phyloP scores from a whole-genome alignment of 2,113 vertebrate species.

The Rousettus leschenaultii region DNA sequence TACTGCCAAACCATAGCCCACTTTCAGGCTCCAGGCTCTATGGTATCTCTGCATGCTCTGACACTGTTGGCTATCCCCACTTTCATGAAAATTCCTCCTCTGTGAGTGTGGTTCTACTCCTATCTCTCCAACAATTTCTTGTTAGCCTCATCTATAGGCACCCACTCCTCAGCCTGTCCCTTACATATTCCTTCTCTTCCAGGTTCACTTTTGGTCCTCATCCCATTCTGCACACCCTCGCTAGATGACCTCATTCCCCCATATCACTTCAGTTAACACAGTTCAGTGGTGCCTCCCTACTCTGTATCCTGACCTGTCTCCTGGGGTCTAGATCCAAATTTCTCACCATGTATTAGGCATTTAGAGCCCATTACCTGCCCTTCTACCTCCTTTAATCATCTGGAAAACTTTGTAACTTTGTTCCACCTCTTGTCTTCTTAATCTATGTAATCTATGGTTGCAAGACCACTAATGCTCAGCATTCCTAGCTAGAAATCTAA shows the following conservation, averaged over 20 bases:
- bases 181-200: neutral
- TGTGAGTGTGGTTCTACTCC: neutral
- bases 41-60: fast-evolving
- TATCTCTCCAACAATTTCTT: neutral
- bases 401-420: neutral
- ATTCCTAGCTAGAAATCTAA: neutral
- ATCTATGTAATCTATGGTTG: neutral
- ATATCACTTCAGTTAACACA: neutral
- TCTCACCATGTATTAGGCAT: neutral
- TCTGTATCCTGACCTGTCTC: neutral
- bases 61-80: neutral
- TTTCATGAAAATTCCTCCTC: neutral
- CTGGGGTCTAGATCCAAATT: neutral
- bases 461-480: neutral
- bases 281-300: neutral
- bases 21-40: neutral
- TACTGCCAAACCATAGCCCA: neutral
- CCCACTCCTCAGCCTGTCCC: neutral
- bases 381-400: neutral
- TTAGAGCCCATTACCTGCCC: neutral
- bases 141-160: neutral
- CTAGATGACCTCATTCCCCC: neutral
- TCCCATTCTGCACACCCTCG: neutral
- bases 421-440: neutral
- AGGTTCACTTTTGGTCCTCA: neutral